Conservation (phyloP, 2,113 vertebrate species). For the Lanius ludovicianus region DNA sequence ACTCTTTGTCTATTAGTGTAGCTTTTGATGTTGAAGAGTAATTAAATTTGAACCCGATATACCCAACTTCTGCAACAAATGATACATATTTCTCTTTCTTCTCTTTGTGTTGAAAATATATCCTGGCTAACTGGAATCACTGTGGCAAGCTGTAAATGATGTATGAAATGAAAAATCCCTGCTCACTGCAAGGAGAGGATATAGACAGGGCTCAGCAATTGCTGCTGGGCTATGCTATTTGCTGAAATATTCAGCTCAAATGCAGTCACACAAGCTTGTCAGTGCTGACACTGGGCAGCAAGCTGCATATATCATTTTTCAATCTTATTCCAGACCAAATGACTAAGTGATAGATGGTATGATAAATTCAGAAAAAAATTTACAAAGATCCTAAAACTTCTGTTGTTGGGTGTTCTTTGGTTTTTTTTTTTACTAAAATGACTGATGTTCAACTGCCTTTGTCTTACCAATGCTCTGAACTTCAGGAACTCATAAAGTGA, state of each 20-base stretch:
- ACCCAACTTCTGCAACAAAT: conserved; percentile 44
- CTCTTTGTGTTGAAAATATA: conserved; percentile 49
- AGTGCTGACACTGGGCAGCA: conserved; percentile 30
- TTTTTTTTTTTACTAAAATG: not conserved
- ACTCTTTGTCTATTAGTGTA: conserved; percentile 35
- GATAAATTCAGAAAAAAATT: not conserved
- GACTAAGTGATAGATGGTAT: not conserved
- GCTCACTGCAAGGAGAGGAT: conserved; percentile 48
- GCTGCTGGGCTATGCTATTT: conserved; percentile 55
- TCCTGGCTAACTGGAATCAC: conserved; percentile 56
- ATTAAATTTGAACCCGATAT: conserved; percentile 59
- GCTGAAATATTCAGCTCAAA: conserved; percentile 62
- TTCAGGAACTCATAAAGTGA: not conserved
- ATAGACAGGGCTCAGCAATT: conserved; percentile 34
- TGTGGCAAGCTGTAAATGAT: conserved; percentile 70
- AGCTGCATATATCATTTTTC: conserved; percentile 42
- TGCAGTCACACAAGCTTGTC: conserved; percentile 36
- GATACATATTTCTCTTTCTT: conserved; percentile 51
- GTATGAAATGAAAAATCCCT: conserved; percentile 71
- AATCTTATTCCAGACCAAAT: conserved; percentile 7
- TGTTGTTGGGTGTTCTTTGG: not conserved
- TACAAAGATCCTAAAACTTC: not conserved
- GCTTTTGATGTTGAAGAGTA: conserved; percentile 42
- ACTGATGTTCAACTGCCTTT: not conserved
- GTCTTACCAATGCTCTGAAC: not conserved